phyloP scores from a whole-genome alignment of 2,113 vertebrate genomes.

The Sinosuthora webbiana region DNA sequence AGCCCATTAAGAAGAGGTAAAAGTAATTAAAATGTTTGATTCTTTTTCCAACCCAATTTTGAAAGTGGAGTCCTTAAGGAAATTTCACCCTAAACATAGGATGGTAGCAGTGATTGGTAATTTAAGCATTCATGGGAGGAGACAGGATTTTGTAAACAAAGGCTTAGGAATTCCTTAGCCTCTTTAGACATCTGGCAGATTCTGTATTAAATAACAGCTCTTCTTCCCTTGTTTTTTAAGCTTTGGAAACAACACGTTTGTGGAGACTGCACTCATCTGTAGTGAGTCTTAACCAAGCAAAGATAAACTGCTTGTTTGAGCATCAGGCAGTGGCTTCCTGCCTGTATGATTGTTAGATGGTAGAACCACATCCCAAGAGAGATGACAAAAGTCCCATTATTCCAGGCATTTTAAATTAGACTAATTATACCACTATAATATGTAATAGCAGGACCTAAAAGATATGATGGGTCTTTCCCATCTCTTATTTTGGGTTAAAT shows the following conservation, averaged over 20 bases:
- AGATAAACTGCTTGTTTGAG: conserved; percentile 44
- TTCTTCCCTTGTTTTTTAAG: conserved; percentile 22
- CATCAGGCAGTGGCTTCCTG: conserved; percentile 16
- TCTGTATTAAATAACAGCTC: conserved; percentile 52
- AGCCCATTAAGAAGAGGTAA: conserved; percentile 25
- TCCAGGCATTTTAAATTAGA: background rate
- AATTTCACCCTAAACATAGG: conserved; percentile 29
- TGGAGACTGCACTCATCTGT: conserved; percentile 46
- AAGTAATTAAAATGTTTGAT: conserved; percentile 62
- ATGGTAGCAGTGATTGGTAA: conserved; percentile 37
- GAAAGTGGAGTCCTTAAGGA: conserved; percentile 18
- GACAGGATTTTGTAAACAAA: conserved; percentile 76
- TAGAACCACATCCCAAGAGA: background rate
- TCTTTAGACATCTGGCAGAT: conserved; percentile 71
- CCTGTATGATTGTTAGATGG: background rate
- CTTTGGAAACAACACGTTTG: conserved; percentile 68
- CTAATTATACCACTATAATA: background rate
- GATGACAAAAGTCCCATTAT: background rate
- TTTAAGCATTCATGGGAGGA: conserved; percentile 5
- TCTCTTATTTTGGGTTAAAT: conserved; percentile 9
- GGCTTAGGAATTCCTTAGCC: conserved; percentile 70
- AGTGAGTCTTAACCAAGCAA: conserved; percentile 28
- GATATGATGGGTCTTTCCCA: background rate
- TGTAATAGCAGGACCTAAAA: background rate
- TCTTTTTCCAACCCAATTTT: conserved; percentile 8